Evolutionary conservation across 2,113 vertebrate genomes (phyloP).

Genomic region (mouse (Mus musculus)): GRCm39 chr5:34908501-34909000

Average conservation of each 20-base stretch:
- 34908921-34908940: constrained; percentile 93
- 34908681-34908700: neutral
- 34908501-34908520: neutral
- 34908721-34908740: neutral
- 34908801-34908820: neutral
- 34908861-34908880: neutral
- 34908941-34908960: constrained; percentile 96
- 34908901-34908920: constrained; percentile 94
- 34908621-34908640: neutral
- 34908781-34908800: neutral
- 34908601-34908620: neutral
- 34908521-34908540: neutral
- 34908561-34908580: neutral
- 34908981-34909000: constrained; percentile 94
- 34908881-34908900: constrained; percentile 85
- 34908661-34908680: neutral
- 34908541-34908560: neutral
- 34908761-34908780: neutral
- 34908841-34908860: neutral
- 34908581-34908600: fast-evolving
- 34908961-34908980: constrained; percentile 92
- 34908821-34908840: neutral
- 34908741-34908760: neutral
- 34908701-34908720: neutral
- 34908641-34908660: neutral